Conservation (phyloP, 2,113 vertebrate genomes). For the Anolis carolinensis region DNA sequence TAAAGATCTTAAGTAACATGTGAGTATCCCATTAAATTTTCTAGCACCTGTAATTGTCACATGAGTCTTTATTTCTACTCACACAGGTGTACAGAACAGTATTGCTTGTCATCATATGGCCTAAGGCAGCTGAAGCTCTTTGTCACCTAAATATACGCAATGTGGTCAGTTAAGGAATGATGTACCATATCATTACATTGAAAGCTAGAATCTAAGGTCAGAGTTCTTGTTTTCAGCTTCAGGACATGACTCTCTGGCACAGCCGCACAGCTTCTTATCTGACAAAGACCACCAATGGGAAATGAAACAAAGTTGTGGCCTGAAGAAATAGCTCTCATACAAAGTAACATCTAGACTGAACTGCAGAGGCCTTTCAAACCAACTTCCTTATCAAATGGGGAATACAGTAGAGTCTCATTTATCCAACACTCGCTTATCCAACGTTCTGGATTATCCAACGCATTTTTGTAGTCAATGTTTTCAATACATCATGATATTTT, state of each 20-base stretch:
- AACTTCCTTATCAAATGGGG: not conserved
- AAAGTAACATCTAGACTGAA: not conserved
- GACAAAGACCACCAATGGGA: not conserved
- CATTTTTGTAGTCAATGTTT: no score
- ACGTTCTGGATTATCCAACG: no score
- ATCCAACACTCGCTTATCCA: no score
- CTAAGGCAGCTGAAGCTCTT: not conserved
- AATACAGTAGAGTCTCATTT: no score
- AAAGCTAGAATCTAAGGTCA: slow-evolving; percentile 16
- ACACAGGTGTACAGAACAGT: not conserved
- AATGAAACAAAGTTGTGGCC: not conserved
- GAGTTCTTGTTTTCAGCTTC: slow-evolving; percentile 10
- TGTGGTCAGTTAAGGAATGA: slow-evolving; percentile 11
- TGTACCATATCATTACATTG: not conserved
- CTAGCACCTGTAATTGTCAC: not conserved
- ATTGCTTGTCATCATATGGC: not conserved
- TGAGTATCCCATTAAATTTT: not conserved
- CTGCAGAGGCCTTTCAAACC: not conserved
- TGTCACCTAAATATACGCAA: not conserved
- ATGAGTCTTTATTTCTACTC: not conserved
- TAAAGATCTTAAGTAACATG: not conserved
- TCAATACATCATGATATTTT: no score
- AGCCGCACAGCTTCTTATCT: not conserved
- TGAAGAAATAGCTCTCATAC: not conserved
- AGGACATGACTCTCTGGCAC: not conserved